Base-by-base conservation (phyloP, 1,140 invertebrate species). In the Euura saliciscinereae region DNA sequence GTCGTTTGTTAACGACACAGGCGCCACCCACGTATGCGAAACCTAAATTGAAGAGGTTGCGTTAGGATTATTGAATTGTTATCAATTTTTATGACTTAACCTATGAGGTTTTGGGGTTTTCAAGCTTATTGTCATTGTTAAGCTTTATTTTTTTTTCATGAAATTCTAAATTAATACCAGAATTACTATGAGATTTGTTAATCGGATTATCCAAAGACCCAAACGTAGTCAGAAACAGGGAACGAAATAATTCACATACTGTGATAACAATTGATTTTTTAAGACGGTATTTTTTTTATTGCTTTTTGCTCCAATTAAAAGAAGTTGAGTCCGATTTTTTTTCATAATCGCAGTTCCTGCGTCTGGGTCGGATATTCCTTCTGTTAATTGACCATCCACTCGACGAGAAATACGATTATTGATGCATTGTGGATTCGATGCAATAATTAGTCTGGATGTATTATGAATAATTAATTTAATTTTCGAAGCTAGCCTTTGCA, bases 21-120 rank as follows among this genome's bases (percentile, higher is more conserved):
- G 97, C 97, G 76, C 97, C 97, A 68, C 96, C 97, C 69, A 98
- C 97, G 85, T 98, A 98, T 42, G 97, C 97, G 84, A 98, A 98
- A 85, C 97, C 96, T 97, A 87, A 43, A 74, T 69, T 74, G 6
- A 70, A 77, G 4, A 73, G 67, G 75, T 45, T 72, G 70, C 72
- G 77, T 77, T 72, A 76, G 68, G 1, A 70, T 69, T 75, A 67
- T 43, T 28, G 71, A 6, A 10, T 44, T 71, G 8, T 65, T 5
- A 6, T 2, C 11, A 45, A 69, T 45, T 69, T 45, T 69, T 46
- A 28, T 0, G 28, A 28, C 28, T 28, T 28, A 28, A 28, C 28
- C 28, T 28, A n/a, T n/a, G 44, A 13, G 44, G 43, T 69, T 69
- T 10, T 6, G 8, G 28, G 28, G 68, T 69, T 44, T 71, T 68